Percentiles rank a stretch among this genome's conserved stretches.
phyloP scores from a whole-genome alignment of 1,140 invertebrate genomes.

The Zaprionus africanus region DNA sequence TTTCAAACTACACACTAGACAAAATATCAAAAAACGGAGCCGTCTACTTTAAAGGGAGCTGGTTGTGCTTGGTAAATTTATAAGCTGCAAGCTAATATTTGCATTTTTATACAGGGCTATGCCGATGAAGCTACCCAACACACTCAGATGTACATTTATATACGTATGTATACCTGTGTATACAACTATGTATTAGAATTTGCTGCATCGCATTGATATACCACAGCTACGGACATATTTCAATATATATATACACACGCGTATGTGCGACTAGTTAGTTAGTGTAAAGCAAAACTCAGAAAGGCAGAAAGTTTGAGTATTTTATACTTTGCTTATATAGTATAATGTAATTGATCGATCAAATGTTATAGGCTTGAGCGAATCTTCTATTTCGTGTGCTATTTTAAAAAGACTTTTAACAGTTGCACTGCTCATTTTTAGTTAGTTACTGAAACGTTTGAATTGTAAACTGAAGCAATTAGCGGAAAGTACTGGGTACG shows the following conservation, averaged over 20 bases:
- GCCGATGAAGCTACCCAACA: conserved; percentile 31
- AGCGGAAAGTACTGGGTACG: conserved; percentile 63
- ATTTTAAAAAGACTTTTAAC: conserved; percentile 71
- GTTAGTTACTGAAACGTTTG: conserved; percentile 53
- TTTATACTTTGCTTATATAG: conserved; percentile 39
- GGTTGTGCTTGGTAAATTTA: conserved; percentile 5
- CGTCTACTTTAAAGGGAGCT: conserved; percentile 48
- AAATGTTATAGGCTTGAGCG: conserved; percentile 33
- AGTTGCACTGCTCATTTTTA: conserved; percentile 69
- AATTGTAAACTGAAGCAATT: conserved; percentile 79
- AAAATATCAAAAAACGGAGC: conserved; percentile 58
- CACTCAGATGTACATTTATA: conserved; percentile 49
- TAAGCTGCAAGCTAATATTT: conserved; percentile 33
- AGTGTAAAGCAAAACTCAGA: conserved; percentile 35
- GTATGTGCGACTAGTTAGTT: conserved; percentile 44
- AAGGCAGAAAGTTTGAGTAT: conserved; percentile 19
- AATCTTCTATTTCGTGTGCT: conserved; percentile 65
- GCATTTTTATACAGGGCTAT: conserved; percentile 64
- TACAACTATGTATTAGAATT: conserved; percentile 52
- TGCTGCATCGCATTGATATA: conserved; percentile 32
- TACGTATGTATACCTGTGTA: conserved; percentile 36
- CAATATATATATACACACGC: conserved; percentile 27
- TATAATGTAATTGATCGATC: neutral
- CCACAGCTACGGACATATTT: conserved; percentile 34
- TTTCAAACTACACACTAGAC: conserved; percentile 60